Conservation (phyloP, 1,140 invertebrate species). For the Wasmannia auropunctata region DNA sequence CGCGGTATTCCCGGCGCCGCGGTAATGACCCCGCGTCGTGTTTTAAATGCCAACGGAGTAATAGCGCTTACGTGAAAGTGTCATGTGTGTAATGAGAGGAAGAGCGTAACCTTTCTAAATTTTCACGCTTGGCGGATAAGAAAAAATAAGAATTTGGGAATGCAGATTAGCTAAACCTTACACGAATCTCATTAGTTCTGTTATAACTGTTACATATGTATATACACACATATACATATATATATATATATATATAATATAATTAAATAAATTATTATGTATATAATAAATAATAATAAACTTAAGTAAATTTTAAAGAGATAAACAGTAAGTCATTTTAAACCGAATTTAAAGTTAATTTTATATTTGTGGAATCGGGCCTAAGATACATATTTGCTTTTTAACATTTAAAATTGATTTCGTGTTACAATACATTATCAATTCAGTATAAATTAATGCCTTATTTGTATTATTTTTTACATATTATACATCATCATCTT, state of each 20-base stretch:
- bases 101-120: neutral
- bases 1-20: conserved; percentile 43
- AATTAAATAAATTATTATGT: neutral
- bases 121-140: neutral
- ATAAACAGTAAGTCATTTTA: too few relatives aligned
- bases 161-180: neutral
- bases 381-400: neutral
- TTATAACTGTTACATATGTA: too few relatives aligned
- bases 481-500: neutral
- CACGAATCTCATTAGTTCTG: too few relatives aligned
- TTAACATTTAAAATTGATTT: neutral
- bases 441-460: neutral
- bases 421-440: neutral
- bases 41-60: conserved; percentile 50
- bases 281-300: neutral
- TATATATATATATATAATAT: too few relatives aligned
- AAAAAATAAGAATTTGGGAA: neutral
- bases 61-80: conserved; percentile 40
- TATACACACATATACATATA: too few relatives aligned
- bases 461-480: neutral
- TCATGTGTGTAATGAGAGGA: conserved; percentile 11
- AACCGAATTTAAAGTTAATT: too few relatives aligned
- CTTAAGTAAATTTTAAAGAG: too few relatives aligned
- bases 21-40: conserved; percentile 46
- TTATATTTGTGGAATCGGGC: too few relatives aligned